A percentile compares a stretch with the other conserved stretches of the same genome.
These are phyloP conservation scores for Cantharis rustica DNA, from an alignment of 2,888 invertebrate species.

Conservation along the genomic window DNA sequence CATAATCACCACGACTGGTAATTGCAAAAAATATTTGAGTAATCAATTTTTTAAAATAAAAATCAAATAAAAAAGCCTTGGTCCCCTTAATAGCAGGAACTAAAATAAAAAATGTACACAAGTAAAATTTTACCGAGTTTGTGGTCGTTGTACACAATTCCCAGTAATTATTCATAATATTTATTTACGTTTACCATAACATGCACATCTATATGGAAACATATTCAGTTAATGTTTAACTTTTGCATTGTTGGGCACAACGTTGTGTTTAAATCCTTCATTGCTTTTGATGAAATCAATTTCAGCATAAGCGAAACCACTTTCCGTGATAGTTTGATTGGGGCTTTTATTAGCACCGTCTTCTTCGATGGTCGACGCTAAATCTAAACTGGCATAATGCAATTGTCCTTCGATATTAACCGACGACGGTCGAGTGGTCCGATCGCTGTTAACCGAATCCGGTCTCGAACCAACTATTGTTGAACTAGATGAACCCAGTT, in stretches of 20 bases:
- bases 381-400: conserved; percentile 70
- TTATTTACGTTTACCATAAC: not conserved
- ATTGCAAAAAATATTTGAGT: not conserved
- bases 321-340: conserved; percentile 35
- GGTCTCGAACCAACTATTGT: conserved; percentile 47
- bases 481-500: conserved; percentile 49
- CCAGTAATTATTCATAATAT: not conserved
- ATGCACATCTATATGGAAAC: conserved; percentile 2
- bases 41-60: not conserved
- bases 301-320: conserved; percentile 73
- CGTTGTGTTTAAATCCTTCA: conserved; percentile 54
- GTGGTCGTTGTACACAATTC: not conserved
- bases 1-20: not conserved
- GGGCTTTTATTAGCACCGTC: conserved; percentile 40
- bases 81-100: not conserved
- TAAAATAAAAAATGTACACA: not conserved
- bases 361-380: conserved; percentile 56
- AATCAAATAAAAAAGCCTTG: not conserved
- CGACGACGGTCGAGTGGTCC: conserved; percentile 41
- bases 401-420: conserved; percentile 57
- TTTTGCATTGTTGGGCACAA: conserved; percentile 41
- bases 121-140: not conserved
- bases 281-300: conserved; percentile 75
- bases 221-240: conserved; percentile 42
- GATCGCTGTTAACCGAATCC: conserved; percentile 31